Conservation (phyloP, 2,113 vertebrate species). For the Sphyrna mokarran region DNA sequence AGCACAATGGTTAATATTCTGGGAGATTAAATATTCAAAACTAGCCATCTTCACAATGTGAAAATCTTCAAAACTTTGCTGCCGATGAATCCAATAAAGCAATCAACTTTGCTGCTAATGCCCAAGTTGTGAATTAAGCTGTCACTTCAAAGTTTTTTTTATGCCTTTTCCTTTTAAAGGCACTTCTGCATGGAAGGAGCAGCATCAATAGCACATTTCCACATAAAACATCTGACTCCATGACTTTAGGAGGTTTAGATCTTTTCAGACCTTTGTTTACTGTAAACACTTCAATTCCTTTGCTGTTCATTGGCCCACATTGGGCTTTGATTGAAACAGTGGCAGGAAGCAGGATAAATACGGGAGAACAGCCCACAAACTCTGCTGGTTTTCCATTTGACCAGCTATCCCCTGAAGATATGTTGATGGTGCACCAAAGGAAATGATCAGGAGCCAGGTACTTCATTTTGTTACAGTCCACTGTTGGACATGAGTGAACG, state of each 20-base stretch:
- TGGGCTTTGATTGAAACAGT: background rate
- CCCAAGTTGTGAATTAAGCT: background rate
- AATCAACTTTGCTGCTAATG: background rate
- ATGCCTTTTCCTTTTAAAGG: background rate
- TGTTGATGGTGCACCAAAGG: background rate
- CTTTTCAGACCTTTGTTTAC: background rate
- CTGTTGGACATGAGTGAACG: background rate
- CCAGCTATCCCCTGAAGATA: background rate
- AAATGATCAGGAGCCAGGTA: slow-evolving; percentile 12
- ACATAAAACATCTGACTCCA: background rate
- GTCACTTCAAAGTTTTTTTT: background rate
- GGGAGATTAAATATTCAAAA: background rate
- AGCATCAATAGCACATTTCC: background rate
- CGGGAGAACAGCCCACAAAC: background rate
- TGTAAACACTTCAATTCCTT: background rate
- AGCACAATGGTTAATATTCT: background rate
- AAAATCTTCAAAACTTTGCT: background rate
- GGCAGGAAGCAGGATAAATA: background rate
- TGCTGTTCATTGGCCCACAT: background rate
- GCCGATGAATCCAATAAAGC: background rate
- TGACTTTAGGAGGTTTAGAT: background rate
- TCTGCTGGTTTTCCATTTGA: background rate
- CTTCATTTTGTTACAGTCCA: background rate
- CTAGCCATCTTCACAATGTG: background rate
- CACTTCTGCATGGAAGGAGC: background rate